Conservation (phyloP, 2,888 invertebrate genomes). For the Apamea anceps region DNA sequence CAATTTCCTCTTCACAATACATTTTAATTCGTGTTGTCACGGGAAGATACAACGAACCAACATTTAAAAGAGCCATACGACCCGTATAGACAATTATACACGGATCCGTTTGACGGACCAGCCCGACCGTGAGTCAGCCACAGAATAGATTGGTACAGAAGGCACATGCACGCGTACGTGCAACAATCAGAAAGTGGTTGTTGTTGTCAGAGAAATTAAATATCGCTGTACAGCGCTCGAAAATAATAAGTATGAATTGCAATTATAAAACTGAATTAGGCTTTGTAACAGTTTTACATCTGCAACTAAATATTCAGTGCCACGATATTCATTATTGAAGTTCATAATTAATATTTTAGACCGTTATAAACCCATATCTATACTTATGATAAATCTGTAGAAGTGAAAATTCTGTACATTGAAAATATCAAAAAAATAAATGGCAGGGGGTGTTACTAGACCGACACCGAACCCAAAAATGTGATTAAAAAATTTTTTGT, state of each 20-base stretch:
- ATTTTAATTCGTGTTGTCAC: constrained; percentile 4
- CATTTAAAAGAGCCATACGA: constrained; percentile 14
- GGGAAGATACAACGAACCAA: not conserved
- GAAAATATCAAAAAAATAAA: too few species aligned
- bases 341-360: not conserved
- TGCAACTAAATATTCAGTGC: not conserved
- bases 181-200: not conserved
- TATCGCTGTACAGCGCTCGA: not conserved
- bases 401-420: too few species aligned
- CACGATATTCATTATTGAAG: not conserved
- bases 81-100: constrained; percentile 12
- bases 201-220: not conserved
- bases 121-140: not conserved
- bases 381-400: too few species aligned
- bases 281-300: not conserved
- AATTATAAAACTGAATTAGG: not conserved
- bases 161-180: too few species aligned
- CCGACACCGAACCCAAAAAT: too few species aligned
- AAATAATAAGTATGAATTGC: not conserved
- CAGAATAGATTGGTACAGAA: not conserved
- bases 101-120: constrained; percentile 12
- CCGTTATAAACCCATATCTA: too few species aligned
- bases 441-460: too few species aligned
- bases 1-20: not conserved
- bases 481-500: too few species aligned